phyloP scores from a whole-genome alignment of 2,113 vertebrate genomes.

The Rutilus rutilus region DNA sequence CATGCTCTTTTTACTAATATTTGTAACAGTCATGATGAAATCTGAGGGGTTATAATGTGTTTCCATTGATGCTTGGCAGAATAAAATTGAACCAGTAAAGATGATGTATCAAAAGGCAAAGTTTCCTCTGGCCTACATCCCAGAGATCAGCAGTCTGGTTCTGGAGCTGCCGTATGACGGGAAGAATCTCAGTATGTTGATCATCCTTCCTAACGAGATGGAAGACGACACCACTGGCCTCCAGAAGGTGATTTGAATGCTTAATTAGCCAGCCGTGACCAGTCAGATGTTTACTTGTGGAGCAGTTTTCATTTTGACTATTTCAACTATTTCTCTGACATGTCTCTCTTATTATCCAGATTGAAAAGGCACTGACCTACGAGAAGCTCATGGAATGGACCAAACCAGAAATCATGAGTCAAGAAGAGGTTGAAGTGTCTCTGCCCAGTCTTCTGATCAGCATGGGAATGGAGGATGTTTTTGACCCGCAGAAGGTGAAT shows the following conservation, averaged over 20 bases:
- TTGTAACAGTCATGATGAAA: not conserved
- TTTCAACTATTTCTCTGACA: too few species aligned
- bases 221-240: constrained; percentile 85
- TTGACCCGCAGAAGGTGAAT: constrained; percentile 64
- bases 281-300: too few species aligned
- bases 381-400: constrained; percentile 77
- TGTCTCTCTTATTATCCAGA: constrained; percentile 63
- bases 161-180: constrained; percentile 90
- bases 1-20: not conserved
- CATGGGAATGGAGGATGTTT: constrained; percentile 79
- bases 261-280: not conserved
- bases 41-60: not conserved
- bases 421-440: constrained; percentile 65
- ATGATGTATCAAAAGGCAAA: constrained; percentile 84
- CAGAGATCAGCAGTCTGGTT: constrained; percentile 76
- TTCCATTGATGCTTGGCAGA: constrained; percentile 69
- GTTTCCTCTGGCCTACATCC: constrained; percentile 77
- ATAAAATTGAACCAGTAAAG: constrained; percentile 81
- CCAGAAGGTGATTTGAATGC: constrained; percentile 79
- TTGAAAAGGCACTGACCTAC: constrained; percentile 75
- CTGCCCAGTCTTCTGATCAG: constrained; percentile 72
- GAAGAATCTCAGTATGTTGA: constrained; percentile 91
- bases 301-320: too few species aligned
- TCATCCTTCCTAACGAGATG: constrained; percentile 84
- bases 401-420: constrained; percentile 66